Base-by-base conservation (phyloP, 2,797 vertebrate species). In the Alca torda region DNA sequence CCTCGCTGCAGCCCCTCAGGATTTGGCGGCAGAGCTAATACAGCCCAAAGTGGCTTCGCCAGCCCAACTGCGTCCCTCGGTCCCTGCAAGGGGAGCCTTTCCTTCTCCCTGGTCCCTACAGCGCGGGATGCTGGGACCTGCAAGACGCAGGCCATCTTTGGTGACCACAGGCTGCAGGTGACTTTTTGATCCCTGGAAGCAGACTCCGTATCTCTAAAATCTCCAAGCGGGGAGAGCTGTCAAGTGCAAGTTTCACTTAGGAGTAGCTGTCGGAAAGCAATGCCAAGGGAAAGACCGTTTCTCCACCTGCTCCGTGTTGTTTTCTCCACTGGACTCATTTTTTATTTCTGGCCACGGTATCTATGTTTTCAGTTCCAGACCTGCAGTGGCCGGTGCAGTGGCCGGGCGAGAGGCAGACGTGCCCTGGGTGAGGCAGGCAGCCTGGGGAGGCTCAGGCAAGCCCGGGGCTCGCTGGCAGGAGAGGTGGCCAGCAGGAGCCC, bases 391-490 rank as follows among this genome's bases (percentile, higher is more conserved):
- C 28, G 72, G 76, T 23, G 63, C 67, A 41, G 54, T 1, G 13
- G 68, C n/a, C 0, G 0, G 25, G 53, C 0, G 9, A 26, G 51
- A 64, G 31, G 16, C n/a, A 11, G 28, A 8, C 9, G 3, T 30
- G 28, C 41, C 41, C 16, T 4, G 28, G 11, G 20, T 6, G 33
- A 73, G 64, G 53, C 48, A 18, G 33, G 60, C 39, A 10, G 45
- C 18, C 45, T 10, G 0, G 13, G 39, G 61, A 21, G 30, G 24
- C 35, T 28, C 11, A 5, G 46, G 37, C 15, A 14, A 19, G 25
- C 13, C 5, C 3, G 3, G 61, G 60, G 23, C 41, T 15, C 5
- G 21, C 21, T 33, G 80, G 57, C n/a, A 11, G 69, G 21, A 63
- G 39, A 17, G 45, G 46, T 35, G 54, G 30, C 24, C 2, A 8